Evolutionary conservation across 1,140 invertebrate species (phyloP).

Genomic region (Tetragonula clypearis): DNA sequence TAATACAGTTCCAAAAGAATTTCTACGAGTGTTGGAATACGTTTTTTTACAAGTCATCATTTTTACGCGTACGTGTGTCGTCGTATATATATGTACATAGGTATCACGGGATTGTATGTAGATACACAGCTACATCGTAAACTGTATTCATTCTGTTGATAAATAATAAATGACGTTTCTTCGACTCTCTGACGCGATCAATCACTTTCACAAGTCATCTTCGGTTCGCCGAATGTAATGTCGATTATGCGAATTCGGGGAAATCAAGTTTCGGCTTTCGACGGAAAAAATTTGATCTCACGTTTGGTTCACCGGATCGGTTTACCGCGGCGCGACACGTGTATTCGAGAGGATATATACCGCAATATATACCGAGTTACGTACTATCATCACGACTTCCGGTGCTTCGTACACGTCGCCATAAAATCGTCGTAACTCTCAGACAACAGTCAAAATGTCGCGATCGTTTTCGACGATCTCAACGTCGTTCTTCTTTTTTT

Average conservation of each 20-base stretch:
- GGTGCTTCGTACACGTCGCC: not conserved
- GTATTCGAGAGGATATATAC: too few relatives aligned
- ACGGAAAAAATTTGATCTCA: not conserved
- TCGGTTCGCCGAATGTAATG: not conserved
- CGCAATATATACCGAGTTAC: not conserved
- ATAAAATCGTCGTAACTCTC: not conserved
- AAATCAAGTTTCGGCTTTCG: not conserved
- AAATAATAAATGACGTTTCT: not conserved
- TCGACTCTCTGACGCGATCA: not conserved
- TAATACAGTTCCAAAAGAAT: not conserved
- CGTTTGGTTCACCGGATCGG: not conserved
- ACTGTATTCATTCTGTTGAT: not conserved
- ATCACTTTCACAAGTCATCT: not conserved
- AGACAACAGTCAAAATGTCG: not conserved
- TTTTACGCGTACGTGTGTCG: not conserved
- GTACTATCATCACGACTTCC: slow-evolving; percentile 8
- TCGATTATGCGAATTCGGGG: not conserved
- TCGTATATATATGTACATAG: not conserved
- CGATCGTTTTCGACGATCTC: not conserved
- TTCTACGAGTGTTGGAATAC: not conserved
- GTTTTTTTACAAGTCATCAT: not conserved
- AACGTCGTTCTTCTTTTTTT: not conserved
- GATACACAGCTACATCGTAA: too few relatives aligned
- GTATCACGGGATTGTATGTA: not conserved
- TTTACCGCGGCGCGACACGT: not conserved